A percentile compares a stretch with the other conserved stretches of the same genome.
phyloP scores from a whole-genome alignment of 35 echinoderm and acorn worm genomes.

The Chiridota heheva region DNA sequence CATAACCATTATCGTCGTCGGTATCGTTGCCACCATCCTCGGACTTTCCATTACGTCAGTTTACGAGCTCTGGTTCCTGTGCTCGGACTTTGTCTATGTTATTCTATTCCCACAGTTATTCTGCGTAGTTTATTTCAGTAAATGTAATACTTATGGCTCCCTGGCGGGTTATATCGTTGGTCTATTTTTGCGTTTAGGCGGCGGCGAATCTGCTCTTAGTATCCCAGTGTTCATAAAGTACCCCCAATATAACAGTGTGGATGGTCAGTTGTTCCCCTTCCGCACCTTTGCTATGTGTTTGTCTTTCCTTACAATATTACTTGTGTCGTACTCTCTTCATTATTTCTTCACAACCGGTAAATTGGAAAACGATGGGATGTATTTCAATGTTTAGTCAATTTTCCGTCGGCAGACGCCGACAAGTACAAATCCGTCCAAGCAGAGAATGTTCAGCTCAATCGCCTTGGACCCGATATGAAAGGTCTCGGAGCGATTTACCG shows the following conservation, averaged over 20 bases:
- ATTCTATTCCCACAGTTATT: constrained; percentile 95
- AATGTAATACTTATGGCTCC: constrained; percentile 93
- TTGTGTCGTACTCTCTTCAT: constrained; percentile 49
- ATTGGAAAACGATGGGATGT: constrained; percentile 58
- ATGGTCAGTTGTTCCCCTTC: constrained; percentile 81
- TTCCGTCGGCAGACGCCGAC: background rate
- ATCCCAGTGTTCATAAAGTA: constrained; percentile 79
- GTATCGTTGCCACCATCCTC: constrained; percentile 58
- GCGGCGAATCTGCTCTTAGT: constrained; percentile 59
- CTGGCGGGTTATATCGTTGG: constrained; percentile 75
- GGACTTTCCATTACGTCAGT: constrained; percentile 89
- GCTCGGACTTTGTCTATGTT: constrained; percentile 97
- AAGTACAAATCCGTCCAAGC: constrained; percentile 60
- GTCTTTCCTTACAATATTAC: constrained; percentile 62
- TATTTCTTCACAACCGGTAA: constrained; percentile 54
- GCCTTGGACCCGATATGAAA: constrained; percentile 48
- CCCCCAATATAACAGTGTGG: constrained; percentile 60
- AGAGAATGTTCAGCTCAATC: constrained; percentile 76
- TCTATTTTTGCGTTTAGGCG: constrained; percentile 72
- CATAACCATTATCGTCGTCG: constrained; percentile 66
- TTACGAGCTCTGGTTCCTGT: constrained; percentile 95
- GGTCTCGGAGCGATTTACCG: constrained; percentile 41
- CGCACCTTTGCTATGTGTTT: constrained; percentile 68
- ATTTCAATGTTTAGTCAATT: constrained; percentile 54
- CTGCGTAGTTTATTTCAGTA: constrained; percentile 86